A percentile compares a stretch with the other conserved stretches of the same genome.
phyloP scores from a whole-genome alignment of 1,140 invertebrate genomes.

The Drosophila fuyamai region DNA sequence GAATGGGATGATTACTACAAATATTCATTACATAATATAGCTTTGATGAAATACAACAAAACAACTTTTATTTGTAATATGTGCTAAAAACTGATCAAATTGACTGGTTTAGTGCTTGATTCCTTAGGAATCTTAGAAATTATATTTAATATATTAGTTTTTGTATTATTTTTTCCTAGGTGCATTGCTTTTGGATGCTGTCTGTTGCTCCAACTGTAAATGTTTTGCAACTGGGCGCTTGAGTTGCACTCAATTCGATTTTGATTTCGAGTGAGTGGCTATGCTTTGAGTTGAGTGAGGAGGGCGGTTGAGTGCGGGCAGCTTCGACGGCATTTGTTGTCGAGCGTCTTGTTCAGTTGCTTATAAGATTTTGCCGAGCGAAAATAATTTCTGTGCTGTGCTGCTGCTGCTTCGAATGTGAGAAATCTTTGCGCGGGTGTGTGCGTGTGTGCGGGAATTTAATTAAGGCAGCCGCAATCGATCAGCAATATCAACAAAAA shows the following conservation, averaged over 20 bases:
- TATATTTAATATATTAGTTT: too few relatives aligned
- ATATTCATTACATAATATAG: too few relatives aligned
- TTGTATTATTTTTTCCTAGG: not conserved
- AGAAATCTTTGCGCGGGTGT: constrained; percentile 49
- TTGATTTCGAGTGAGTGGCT: constrained; percentile 49
- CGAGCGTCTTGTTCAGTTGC: constrained; percentile 78
- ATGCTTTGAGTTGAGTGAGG: constrained; percentile 32
- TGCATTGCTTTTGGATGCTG: constrained; percentile 10
- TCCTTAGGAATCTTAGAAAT: too few relatives aligned
- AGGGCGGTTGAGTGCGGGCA: constrained; percentile 29
- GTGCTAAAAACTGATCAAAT: too few relatives aligned
- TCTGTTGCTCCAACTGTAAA: constrained; percentile 30
- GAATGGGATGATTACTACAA: too few relatives aligned
- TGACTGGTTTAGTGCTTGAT: too few relatives aligned
- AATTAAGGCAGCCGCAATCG: constrained; percentile 57
- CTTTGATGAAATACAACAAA: too few relatives aligned
- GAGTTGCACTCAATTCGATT: constrained; percentile 13
- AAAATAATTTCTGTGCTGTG: constrained; percentile 61
- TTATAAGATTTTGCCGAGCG: constrained; percentile 84
- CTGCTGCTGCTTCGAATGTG: constrained; percentile 42
- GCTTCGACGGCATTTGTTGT: constrained; percentile 64
- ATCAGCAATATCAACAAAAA: constrained; percentile 56
- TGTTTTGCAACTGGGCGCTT: constrained; percentile 56
- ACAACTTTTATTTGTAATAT: too few relatives aligned
- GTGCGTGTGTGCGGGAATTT: constrained; percentile 48